These are phyloP conservation scores for Scaptomyza graminum DNA, from an alignment of 1,140 invertebrate species.

Conservation along the genomic window DNA sequence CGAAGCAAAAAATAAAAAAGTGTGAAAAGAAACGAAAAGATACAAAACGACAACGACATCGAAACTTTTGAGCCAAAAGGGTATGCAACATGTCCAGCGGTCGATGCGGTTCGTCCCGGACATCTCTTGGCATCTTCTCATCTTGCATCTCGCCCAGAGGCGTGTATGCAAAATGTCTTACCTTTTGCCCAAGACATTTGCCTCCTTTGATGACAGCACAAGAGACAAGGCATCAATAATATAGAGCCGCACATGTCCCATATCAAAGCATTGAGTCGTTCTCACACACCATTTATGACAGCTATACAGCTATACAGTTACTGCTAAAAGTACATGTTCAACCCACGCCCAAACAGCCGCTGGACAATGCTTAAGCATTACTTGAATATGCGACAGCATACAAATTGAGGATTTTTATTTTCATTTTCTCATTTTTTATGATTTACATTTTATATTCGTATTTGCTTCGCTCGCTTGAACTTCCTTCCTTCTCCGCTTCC, in stretches of 20 bases:
- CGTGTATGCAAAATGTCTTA: slow-evolving; percentile 73
- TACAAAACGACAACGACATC: slow-evolving; percentile 51
- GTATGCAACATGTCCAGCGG: slow-evolving; percentile 56
- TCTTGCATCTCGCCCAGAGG: slow-evolving; percentile 28
- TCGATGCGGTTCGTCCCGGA: slow-evolving; percentile 25
- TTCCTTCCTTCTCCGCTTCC: neutral
- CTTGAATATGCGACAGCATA: slow-evolving; percentile 76
- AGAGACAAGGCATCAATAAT: slow-evolving; percentile 60
- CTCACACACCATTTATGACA: slow-evolving; percentile 67
- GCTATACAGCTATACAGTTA: slow-evolving; percentile 7
- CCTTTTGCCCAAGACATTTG: slow-evolving; percentile 74
- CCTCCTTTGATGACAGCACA: slow-evolving; percentile 72
- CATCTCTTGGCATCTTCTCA: neutral
- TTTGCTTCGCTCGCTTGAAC: slow-evolving; percentile 46
- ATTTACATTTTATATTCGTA: slow-evolving; percentile 74
- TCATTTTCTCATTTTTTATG: slow-evolving; percentile 78
- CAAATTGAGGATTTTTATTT: slow-evolving; percentile 81
- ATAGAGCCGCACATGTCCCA: slow-evolving; percentile 68
- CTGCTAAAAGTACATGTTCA: slow-evolving; percentile 1
- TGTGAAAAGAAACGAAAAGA: slow-evolving; percentile 68
- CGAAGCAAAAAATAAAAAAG: slow-evolving; percentile 50
- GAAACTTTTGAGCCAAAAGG: slow-evolving; percentile 63
- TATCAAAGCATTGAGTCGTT: slow-evolving; percentile 61
- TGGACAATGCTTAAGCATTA: slow-evolving; percentile 67
- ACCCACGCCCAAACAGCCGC: neutral